Base-by-base conservation (phyloP, 1,140 invertebrate species). In the Frieseomelitta varia region DNA sequence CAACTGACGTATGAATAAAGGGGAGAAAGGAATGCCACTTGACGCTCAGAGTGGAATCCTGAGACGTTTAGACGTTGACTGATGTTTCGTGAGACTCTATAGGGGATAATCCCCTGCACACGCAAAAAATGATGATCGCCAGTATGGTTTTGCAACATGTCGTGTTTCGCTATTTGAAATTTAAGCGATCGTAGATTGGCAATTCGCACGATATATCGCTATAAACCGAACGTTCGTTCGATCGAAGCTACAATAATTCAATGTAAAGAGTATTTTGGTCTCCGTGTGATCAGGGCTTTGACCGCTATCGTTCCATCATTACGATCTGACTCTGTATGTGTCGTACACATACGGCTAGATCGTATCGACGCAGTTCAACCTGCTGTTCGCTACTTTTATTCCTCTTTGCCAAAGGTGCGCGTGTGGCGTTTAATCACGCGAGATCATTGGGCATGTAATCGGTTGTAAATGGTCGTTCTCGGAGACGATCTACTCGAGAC, bases 1-100 rank as follows among this genome's bases (percentile, higher is more conserved):
- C 75, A 85, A n/a, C 67, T 83, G 84, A 80, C 77, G 72, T 73
- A 84, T 71, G 82, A 82, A 69, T 61, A 56, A 68, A 81, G 69
- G 74, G 58, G 51, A 83, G 71, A 61, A 81, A 73, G 72, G 53
- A 84, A 79, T 76, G 81, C 65, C 68, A 68, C 55, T 84, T 21
- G 74, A 85, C 87, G 74, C 76, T 27, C 53, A 21, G 80, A n/a
- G 77, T 58, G 74, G 78, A 85, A 85, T 76, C 63, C 19, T 74
- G 61, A 78, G 61, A 39, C 39, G 39, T 75, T 55, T 39, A 34
- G n/a, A 76, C 73, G 67, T 85, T 82, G 86, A 81, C 55, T 39
- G 65, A 88, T 82, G n/a, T 30, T n/a, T 17, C 39, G 21, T 2
- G 61, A 30, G 1, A 61, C 27, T 8, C 10, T 30, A 3, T 1